A percentile compares a stretch with the other conserved stretches of the same genome.
These are phyloP conservation scores for Catagonus wagneri DNA, from an alignment of 2,113 vertebrate genomes.

Conservation along the genomic window DNA sequence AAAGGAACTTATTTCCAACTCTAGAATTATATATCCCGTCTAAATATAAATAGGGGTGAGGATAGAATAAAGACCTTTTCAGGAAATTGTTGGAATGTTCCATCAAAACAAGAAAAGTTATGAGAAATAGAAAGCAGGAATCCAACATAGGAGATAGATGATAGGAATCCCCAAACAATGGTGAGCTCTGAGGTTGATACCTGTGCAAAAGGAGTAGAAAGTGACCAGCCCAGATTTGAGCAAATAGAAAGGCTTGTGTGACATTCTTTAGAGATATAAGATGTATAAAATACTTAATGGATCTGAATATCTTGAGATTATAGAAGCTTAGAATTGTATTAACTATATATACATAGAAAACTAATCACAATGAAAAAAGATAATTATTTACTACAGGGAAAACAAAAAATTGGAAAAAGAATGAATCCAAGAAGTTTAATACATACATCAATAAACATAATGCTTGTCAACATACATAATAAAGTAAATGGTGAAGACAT, in stretches of 20 bases:
- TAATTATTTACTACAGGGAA: background rate
- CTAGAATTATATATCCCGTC: background rate
- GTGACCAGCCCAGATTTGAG: background rate
- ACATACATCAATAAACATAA: background rate
- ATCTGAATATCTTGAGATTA: background rate
- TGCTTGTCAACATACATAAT: constrained; percentile 21
- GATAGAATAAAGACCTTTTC: background rate
- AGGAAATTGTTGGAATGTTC: background rate
- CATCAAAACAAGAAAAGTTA: background rate
- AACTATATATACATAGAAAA: background rate
- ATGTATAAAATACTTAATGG: background rate
- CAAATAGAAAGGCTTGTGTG: background rate
- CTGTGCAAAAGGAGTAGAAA: background rate
- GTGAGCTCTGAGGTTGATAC: background rate
- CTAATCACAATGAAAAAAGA: background rate
- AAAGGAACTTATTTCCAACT: constrained; percentile 29
- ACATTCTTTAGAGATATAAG: constrained; percentile 21
- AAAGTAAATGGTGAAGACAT: background rate
- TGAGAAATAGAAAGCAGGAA: background rate
- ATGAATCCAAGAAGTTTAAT: background rate
- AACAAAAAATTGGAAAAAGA: background rate
- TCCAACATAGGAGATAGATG: background rate
- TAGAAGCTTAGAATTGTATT: background rate
- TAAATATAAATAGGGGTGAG: background rate
- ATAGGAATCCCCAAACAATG: background rate